Evolutionary conservation across 1,140 invertebrate genomes (phyloP).

Genomic region (Drosophila tani): DNA sequence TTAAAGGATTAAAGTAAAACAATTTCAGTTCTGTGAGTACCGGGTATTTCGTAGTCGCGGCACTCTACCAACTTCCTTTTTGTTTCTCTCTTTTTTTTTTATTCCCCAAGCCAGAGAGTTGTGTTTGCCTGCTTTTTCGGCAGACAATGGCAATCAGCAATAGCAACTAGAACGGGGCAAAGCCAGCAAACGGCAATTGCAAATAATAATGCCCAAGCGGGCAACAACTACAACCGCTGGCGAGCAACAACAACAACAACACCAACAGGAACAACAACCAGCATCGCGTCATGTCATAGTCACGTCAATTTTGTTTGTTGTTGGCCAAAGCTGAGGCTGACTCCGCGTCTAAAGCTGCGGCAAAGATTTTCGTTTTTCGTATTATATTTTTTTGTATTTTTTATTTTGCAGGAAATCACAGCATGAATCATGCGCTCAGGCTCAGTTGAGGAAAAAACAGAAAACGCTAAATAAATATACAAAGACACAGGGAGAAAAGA

Average conservation of each 20-base stretch:
- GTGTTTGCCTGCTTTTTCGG: slow-evolving; percentile 73
- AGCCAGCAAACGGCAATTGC: slow-evolving; percentile 75
- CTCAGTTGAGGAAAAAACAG: slow-evolving; percentile 46
- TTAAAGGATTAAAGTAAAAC: neutral
- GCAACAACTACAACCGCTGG: slow-evolving; percentile 49
- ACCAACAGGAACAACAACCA: slow-evolving; percentile 30
- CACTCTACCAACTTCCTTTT: slow-evolving; percentile 1
- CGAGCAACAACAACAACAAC: slow-evolving; percentile 16
- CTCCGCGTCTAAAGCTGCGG: slow-evolving; percentile 54
- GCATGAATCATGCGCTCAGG: slow-evolving; percentile 76
- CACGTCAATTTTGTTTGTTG: slow-evolving; percentile 76
- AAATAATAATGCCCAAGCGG: slow-evolving; percentile 81
- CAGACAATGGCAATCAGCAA: slow-evolving; percentile 83
- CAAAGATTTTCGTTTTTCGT: slow-evolving; percentile 44
- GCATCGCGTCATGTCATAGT: slow-evolving; percentile 79
- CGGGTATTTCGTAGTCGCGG: neutral
- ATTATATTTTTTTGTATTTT: slow-evolving; percentile 13
- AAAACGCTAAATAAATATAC: slow-evolving; percentile 37
- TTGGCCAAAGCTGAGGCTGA: slow-evolving; percentile 65
- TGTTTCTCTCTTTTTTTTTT: slow-evolving; percentile 42
- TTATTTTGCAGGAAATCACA: slow-evolving; percentile 75
- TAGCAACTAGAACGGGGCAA: slow-evolving; percentile 79
- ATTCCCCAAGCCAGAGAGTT: slow-evolving; percentile 16
- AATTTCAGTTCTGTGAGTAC: no score
- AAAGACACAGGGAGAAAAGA: slow-evolving; percentile 29